phyloP scores from a whole-genome alignment of 1,140 invertebrate species.

The Brachionus plicatilis region DNA sequence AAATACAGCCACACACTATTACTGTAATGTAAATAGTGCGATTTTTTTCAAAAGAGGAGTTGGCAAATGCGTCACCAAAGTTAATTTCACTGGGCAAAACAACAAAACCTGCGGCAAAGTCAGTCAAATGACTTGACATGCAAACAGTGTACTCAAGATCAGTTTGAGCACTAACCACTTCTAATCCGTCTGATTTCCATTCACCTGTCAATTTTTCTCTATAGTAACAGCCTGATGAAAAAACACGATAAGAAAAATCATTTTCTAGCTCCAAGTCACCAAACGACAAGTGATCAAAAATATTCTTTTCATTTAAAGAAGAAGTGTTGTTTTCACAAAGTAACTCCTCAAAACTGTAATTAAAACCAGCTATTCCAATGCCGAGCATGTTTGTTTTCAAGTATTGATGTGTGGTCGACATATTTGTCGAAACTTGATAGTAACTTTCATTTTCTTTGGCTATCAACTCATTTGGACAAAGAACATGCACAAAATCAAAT shows the following conservation, averaged over 20 bases:
- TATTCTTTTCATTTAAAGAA: background rate
- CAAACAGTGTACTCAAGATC: conserved; percentile 45
- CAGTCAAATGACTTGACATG: conserved; percentile 53
- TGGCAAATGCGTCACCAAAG: conserved; percentile 53
- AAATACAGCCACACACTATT: conserved; percentile 56
- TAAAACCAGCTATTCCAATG: background rate
- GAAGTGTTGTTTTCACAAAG: background rate
- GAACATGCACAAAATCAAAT: background rate
- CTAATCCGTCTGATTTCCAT: conserved; percentile 45
- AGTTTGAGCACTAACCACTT: conserved; percentile 46
- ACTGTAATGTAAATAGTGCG: conserved; percentile 60
- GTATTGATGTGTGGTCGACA: background rate
- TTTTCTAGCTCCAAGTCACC: background rate
- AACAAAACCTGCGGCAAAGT: conserved; percentile 53
- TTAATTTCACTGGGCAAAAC: conserved; percentile 55
- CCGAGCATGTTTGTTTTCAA: background rate
- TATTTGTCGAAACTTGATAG: background rate
- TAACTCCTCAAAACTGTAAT: background rate
- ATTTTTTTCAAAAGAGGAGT: conserved; percentile 59
- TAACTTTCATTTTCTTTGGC: background rate
- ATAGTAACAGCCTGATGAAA: conserved; percentile 43
- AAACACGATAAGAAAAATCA: background rate
- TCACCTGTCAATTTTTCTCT: conserved; percentile 41
- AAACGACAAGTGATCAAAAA: background rate
- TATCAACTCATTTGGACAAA: background rate